Percentiles rank a stretch among this genome's conserved stretches.
These are phyloP conservation scores for Hemicordylus capensis DNA, from an alignment of 2,113 vertebrate species.

Conservation along the genomic window DNA sequence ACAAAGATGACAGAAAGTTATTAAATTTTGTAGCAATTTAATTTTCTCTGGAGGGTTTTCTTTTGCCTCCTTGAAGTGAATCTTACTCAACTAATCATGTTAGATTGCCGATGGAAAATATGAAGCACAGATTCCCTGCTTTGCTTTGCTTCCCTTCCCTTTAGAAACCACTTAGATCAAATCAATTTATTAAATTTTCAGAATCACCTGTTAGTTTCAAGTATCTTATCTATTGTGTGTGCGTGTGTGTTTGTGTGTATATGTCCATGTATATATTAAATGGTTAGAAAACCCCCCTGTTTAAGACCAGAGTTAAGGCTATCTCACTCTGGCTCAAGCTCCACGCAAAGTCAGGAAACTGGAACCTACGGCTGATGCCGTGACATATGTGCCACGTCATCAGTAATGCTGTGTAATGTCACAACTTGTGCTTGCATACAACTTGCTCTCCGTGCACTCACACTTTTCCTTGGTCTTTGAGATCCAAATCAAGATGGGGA, in stretches of 20 bases:
- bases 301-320: too few relatives aligned
- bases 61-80: slow-evolving; percentile 57
- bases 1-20: slow-evolving; percentile 73
- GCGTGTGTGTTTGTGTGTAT: background rate
- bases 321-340: too few relatives aligned
- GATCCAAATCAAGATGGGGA: too few relatives aligned
- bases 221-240: slow-evolving; percentile 28
- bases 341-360: too few relatives aligned
- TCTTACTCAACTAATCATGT: slow-evolving; percentile 56
- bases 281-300: too few relatives aligned
- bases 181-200: slow-evolving; percentile 30
- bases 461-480: too few relatives aligned
- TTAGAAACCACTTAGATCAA: slow-evolving; percentile 53
- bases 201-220: slow-evolving; percentile 19
- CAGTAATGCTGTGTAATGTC: too few relatives aligned
- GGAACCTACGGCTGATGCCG: too few relatives aligned
- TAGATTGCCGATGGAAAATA: slow-evolving; percentile 57
- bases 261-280: too few relatives aligned
- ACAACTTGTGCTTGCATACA: too few relatives aligned
- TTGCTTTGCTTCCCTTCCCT: slow-evolving; percentile 43
- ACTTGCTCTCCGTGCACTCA: too few relatives aligned
- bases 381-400: too few relatives aligned
- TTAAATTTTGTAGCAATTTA: slow-evolving; percentile 70
- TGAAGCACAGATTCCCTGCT: slow-evolving; percentile 41
- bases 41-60: slow-evolving; percentile 61